Base-by-base conservation (phyloP, 2,797 vertebrate genomes). In the Anolis apletophallus region DNA sequence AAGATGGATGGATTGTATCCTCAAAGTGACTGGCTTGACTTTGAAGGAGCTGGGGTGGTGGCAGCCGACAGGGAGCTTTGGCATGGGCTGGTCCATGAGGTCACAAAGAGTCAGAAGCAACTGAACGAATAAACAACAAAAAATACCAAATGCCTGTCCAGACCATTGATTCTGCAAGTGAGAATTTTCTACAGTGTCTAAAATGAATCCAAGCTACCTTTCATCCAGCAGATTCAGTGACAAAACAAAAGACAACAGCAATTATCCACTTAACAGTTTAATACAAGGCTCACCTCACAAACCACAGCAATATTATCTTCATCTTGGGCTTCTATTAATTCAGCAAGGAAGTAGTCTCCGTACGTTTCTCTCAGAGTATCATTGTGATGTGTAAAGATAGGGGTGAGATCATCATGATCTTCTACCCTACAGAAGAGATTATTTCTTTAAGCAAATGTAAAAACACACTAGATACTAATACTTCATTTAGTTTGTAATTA, bases 401-500 rank as follows among this genome's bases (percentile, higher is more conserved):
- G 87, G 92, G 96, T 90, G 80, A 99, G 94, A 91, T 98, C 97
- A 12, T 98, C 97, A 1, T 97, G 96, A 91, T 99, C 99, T 93
- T 98, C 97, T 32, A 97, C 93, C 93, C 99, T 99, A 93, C 7
- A 69, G n/a, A 90, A 92, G 10, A 88, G n/a, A 93, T 78, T 89
- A 69, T 0, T 16, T 68, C 26, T 40, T 78, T 82, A 54, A 73
- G 32, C 81, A 85, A 19, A 3, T 80, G 40, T 55, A 88, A 36
- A 64, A 78, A 52, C 0, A 90, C 69, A 57, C 46, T 26, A 17
- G 46, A 9, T 46, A 40, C 14, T 29, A 29, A 64, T 10, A 64
- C 26, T 29, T 29, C 1, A 64, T 29, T 64, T 2, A 26, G 46
- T 46, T 46, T 46, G 46, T 46, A 57, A 16, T 64, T 26, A 29